Evolutionary conservation across 1,140 invertebrate species (phyloP).

Genomic region (Euwallacea fornicatus): DNA sequence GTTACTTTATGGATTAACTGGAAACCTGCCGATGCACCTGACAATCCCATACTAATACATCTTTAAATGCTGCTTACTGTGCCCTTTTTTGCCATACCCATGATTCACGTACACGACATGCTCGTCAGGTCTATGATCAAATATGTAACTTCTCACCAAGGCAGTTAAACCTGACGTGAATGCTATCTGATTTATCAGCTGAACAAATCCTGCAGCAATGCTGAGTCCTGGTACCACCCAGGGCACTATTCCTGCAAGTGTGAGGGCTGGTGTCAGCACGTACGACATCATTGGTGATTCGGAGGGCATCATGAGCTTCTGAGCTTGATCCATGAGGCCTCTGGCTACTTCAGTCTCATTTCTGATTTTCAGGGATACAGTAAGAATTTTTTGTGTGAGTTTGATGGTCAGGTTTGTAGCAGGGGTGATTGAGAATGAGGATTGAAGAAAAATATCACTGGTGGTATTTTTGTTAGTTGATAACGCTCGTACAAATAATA

Average conservation of each 20-base stretch:
- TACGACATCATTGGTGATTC: constrained; percentile 40
- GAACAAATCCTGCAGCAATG: constrained; percentile 47
- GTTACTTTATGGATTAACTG: no score
- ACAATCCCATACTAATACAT: not conserved
- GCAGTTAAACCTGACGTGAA: constrained; percentile 47
- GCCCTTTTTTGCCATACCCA: constrained; percentile 45
- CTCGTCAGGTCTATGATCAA: constrained; percentile 47
- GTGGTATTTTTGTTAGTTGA: not conserved
- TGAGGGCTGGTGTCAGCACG: constrained; percentile 46
- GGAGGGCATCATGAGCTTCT: constrained; percentile 35
- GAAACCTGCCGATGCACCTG: no score
- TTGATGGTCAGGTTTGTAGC: not conserved
- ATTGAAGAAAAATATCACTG: not conserved
- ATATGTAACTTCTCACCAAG: constrained; percentile 49
- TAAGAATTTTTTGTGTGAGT: not conserved
- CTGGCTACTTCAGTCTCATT: not conserved
- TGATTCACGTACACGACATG: constrained; percentile 52
- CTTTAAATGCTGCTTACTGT: constrained; percentile 5
- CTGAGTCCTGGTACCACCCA: constrained; percentile 50
- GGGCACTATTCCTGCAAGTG: constrained; percentile 49
- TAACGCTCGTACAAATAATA: not conserved
- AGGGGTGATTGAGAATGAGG: not conserved
- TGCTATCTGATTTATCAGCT: constrained; percentile 51
- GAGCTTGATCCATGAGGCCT: constrained; percentile 26
- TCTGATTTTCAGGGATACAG: not conserved